These are phyloP conservation scores for Opisthocomus hoazin DNA, from an alignment of 2,113 vertebrate genomes.

Conservation along the genomic window DNA sequence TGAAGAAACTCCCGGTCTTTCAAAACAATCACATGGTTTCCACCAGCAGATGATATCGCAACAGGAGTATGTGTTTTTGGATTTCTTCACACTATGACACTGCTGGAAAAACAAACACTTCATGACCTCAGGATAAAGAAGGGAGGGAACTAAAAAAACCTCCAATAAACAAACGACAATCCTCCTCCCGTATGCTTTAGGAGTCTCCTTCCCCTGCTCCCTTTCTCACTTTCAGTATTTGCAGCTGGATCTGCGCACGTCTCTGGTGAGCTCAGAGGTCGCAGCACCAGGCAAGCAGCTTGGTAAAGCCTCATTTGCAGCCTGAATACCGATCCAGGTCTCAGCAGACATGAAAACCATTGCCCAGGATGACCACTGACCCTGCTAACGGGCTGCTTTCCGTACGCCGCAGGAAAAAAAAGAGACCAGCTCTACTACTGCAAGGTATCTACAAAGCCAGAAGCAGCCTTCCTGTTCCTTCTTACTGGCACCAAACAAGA, in stretches of 20 bases:
- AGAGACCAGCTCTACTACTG: background rate
- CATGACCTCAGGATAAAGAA: background rate
- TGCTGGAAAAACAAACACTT: background rate
- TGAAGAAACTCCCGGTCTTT: constrained; percentile 40
- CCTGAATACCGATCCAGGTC: background rate
- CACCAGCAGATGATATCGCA: constrained; percentile 13
- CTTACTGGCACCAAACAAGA: background rate
- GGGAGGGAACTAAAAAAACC: background rate
- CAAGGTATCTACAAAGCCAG: background rate
- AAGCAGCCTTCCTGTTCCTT: background rate
- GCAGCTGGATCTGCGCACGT: background rate
- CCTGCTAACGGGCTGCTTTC: background rate
- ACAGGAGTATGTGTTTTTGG: background rate
- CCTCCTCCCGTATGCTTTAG: background rate
- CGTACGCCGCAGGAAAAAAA: background rate
- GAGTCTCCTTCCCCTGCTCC: background rate
- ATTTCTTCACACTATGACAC: constrained; percentile 21
- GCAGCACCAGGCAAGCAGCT: background rate
- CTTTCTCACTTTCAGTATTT: background rate
- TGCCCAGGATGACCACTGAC: background rate
- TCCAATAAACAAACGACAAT: background rate
- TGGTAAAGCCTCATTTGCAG: background rate
- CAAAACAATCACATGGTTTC: constrained; percentile 29
- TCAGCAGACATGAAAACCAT: background rate
- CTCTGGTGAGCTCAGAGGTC: background rate